phyloP scores from a whole-genome alignment of 2,797 vertebrate species.

The Parauchenoglanis punctatus region DNA sequence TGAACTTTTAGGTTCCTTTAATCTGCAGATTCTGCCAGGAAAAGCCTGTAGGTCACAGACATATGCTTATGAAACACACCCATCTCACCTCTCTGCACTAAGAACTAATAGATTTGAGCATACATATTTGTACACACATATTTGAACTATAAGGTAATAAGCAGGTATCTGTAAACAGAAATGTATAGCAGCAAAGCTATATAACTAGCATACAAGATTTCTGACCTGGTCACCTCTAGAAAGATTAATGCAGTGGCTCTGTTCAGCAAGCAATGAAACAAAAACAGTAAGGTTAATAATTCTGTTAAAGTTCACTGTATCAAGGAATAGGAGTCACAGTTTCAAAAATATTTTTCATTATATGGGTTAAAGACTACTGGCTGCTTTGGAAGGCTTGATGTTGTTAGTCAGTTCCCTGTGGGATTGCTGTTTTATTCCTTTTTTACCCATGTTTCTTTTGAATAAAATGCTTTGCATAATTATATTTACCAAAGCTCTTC shows the following conservation, averaged over 20 bases:
- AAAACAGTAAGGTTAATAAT: background rate
- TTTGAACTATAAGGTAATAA: background rate
- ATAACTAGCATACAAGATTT: background rate
- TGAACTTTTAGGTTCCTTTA: slow-evolving; percentile 23
- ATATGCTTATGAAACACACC: background rate
- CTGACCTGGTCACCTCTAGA: background rate
- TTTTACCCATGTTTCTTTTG: background rate
- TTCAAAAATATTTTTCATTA: background rate
- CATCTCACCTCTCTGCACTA: background rate
- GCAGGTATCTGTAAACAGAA: background rate
- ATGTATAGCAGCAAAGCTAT: background rate
- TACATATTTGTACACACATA: background rate
- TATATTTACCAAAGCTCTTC: background rate
- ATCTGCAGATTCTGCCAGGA: slow-evolving; percentile 5
- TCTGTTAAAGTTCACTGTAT: background rate
- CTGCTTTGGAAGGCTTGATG: background rate
- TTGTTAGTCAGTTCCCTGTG: background rate
- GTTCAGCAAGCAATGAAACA: background rate
- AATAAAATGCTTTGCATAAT: background rate
- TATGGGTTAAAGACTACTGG: background rate
- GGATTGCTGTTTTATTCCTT: background rate
- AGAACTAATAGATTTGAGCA: background rate
- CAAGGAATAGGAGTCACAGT: background rate
- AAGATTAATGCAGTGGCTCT: background rate
- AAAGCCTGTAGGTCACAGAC: background rate